phyloP scores from a whole-genome alignment of 2,888 invertebrate species.

The Dasysyrphus tricinctus region DNA sequence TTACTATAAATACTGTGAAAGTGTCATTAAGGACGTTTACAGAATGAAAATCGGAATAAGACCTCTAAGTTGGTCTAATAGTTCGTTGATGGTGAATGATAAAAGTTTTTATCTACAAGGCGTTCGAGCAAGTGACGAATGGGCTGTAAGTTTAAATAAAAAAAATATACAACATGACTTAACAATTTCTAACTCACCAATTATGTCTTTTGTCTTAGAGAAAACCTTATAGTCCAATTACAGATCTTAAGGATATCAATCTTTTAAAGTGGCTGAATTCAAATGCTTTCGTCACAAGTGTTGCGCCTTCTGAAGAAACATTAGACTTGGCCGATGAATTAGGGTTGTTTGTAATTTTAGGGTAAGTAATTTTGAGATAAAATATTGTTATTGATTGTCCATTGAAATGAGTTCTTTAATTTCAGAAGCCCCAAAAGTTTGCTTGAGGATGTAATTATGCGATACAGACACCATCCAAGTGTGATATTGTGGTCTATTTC shows the following conservation, averaged over 20 bases:
- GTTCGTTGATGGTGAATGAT: slow-evolving; percentile 38
- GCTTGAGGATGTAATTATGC: slow-evolving; percentile 28
- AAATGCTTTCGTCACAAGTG: slow-evolving; percentile 31
- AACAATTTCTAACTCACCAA: background rate
- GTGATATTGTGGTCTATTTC: slow-evolving; percentile 57
- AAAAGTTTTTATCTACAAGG: slow-evolving; percentile 45
- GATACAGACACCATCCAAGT: slow-evolving; percentile 54
- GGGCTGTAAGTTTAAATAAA: slow-evolving; percentile 29
- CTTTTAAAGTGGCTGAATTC: slow-evolving; percentile 56
- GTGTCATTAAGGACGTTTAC: slow-evolving; percentile 45
- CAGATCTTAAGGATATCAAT: slow-evolving; percentile 33
- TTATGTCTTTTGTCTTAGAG: slow-evolving; percentile 6
- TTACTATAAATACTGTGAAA: slow-evolving; percentile 48
- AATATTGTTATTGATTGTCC: background rate
- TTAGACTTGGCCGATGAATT: slow-evolving; percentile 53
- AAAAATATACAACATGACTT: background rate
- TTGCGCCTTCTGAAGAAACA: slow-evolving; percentile 41
- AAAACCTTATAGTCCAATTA: slow-evolving; percentile 24
- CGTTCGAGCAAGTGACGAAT: slow-evolving; percentile 19
- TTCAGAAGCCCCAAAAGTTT: slow-evolving; percentile 45
- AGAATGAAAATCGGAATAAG: slow-evolving; percentile 54
- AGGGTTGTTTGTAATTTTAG: slow-evolving; percentile 50
- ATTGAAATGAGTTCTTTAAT: slow-evolving; percentile 8
- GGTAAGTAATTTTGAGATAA: slow-evolving; percentile 25
- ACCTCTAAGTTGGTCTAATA: slow-evolving; percentile 45